Conservation (phyloP, 2,888 invertebrate species). For the Meteorus colon region DNA sequence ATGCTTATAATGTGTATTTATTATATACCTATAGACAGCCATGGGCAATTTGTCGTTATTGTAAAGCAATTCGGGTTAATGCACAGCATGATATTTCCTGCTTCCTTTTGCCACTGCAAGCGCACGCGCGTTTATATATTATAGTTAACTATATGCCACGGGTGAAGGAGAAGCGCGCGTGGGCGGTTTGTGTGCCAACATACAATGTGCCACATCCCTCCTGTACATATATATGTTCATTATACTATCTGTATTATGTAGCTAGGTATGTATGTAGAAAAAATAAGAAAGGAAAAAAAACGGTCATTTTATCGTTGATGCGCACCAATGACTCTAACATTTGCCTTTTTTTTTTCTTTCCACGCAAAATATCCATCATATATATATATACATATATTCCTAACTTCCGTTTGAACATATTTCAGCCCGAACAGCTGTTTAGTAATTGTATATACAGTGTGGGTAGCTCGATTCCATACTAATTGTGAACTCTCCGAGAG, state of each 20-base stretch:
- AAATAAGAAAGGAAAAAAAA: neutral
- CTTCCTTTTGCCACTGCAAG: conserved; percentile 31
- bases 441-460: no score
- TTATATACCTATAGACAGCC: neutral
- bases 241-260: neutral
- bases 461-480: no score
- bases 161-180: conserved; percentile 57
- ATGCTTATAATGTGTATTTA: neutral
- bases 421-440: no score
- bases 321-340: neutral
- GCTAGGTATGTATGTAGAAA: neutral
- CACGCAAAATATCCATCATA: neutral
- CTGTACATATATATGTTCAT: neutral
- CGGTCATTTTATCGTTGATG: conserved; percentile 3
- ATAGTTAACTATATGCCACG: neutral
- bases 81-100: conserved; percentile 69
- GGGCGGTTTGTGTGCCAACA: conserved; percentile 68
- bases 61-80: conserved; percentile 54
- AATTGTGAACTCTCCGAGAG: no score
- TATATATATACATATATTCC: neutral
- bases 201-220: conserved; percentile 56
- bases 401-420: no score
- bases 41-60: conserved; percentile 41
- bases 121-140: conserved; percentile 35
- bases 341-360: neutral